phyloP scores from a whole-genome alignment of 2,888 invertebrate species.

The Disparrhopalites patrizii region DNA sequence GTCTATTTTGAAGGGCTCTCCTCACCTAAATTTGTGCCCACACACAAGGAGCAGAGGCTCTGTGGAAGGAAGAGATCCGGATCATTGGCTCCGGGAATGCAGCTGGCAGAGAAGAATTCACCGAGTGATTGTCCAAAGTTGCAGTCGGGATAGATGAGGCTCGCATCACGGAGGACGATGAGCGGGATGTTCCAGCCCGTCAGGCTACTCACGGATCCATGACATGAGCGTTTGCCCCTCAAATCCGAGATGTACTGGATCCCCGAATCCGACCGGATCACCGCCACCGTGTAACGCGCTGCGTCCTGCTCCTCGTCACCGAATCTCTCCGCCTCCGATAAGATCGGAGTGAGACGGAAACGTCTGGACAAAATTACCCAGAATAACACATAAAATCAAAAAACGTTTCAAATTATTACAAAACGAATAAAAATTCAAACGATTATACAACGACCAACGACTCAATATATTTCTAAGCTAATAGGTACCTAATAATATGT shows the following conservation, averaged over 20 bases:
- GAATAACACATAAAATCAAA: background rate
- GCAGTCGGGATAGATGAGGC: slow-evolving; percentile 44
- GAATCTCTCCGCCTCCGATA: slow-evolving; percentile 46
- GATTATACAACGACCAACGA: too few species aligned
- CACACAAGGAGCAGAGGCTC: slow-evolving; percentile 46
- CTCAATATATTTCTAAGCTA: too few species aligned
- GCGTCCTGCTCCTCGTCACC: slow-evolving; percentile 48
- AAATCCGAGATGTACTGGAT: slow-evolving; percentile 46
- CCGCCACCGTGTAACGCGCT: slow-evolving; percentile 43
- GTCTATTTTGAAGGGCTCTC: too few species aligned
- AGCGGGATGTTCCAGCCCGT: slow-evolving; percentile 48
- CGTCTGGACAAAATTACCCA: slow-evolving; percentile 29
- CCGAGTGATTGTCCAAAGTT: slow-evolving; percentile 44
- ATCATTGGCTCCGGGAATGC: slow-evolving; percentile 47
- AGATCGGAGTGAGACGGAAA: slow-evolving; percentile 42
- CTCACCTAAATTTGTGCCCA: slow-evolving; percentile 44
- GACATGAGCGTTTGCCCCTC: slow-evolving; percentile 46
- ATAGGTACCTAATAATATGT: background rate
- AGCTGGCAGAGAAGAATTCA: slow-evolving; percentile 46
- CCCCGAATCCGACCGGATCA: slow-evolving; percentile 44
- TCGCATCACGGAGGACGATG: slow-evolving; percentile 42
- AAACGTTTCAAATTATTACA: background rate
- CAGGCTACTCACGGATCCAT: slow-evolving; percentile 39
- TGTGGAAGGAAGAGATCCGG: slow-evolving; percentile 41
- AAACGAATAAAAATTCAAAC: too few species aligned